Conservation (phyloP, 2,113 vertebrate species). For the Pachyramphus minor region DNA sequence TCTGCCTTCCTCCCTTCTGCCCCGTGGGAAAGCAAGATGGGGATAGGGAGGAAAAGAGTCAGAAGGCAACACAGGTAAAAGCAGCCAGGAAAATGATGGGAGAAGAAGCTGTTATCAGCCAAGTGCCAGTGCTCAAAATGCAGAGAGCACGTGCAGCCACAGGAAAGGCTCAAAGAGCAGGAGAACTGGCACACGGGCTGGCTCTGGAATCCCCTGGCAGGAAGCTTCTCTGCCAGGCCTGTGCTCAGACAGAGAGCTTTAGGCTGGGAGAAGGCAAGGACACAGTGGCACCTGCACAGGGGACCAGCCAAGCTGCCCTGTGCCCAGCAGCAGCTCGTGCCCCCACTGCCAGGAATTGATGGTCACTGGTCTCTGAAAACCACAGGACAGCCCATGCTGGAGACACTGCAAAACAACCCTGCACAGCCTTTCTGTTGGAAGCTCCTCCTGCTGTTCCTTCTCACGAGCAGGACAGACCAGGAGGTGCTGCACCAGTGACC, state of each 20-base stretch:
- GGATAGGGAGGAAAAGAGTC: background rate
- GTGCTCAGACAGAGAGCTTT: background rate
- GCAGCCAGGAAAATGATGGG: background rate
- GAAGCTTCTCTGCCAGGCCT: background rate
- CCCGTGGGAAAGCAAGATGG: background rate
- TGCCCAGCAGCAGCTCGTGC: background rate
- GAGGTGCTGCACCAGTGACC: background rate
- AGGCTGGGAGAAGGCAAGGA: background rate
- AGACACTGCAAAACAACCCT: background rate
- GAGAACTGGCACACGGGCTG: fast-evolving
- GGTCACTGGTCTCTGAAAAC: background rate
- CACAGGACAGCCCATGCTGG: fast-evolving
- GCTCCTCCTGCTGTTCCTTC: background rate
- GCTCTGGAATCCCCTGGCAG: background rate
- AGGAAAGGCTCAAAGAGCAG: background rate
- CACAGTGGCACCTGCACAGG: background rate
- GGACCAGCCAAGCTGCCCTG: background rate
- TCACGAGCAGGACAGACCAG: background rate
- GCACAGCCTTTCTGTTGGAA: background rate
- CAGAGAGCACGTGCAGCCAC: background rate
- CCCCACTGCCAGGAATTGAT: fast-evolving
- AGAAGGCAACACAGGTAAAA: background rate
- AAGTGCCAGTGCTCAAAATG: background rate
- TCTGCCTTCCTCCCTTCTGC: background rate
- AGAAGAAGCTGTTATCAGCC: background rate